These are phyloP conservation scores for Sparus aurata DNA, from an alignment of 2,797 vertebrate species.

Conservation along the genomic window DNA sequence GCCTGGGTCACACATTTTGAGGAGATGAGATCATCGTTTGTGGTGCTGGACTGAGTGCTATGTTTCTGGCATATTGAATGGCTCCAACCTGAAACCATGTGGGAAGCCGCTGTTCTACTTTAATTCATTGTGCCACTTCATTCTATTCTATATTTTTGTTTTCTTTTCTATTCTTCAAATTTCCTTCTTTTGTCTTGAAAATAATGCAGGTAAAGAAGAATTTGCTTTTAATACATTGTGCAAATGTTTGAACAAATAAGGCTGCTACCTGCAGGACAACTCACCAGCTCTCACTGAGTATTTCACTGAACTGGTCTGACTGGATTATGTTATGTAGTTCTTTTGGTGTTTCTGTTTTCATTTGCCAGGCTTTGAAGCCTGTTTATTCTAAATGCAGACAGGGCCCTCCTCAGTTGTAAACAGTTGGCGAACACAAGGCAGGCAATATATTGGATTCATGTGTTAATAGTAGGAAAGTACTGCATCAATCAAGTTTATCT, in stretches of 20 bases:
- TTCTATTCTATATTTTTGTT: neutral
- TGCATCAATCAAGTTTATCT: neutral
- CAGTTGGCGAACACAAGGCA: neutral
- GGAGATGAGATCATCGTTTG: conserved; percentile 76
- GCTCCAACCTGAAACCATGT: conserved; percentile 56
- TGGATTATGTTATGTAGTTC: conserved; percentile 61
- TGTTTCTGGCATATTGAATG: conserved; percentile 51
- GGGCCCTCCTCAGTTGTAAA: conserved; percentile 39
- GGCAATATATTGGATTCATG: neutral
- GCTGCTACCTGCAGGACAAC: conserved; percentile 15
- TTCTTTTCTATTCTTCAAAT: conserved; percentile 1
- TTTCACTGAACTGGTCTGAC: conserved; percentile 73
- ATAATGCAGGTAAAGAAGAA: conserved; percentile 8
- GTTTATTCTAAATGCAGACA: conserved; percentile 28
- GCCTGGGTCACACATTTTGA: conserved; percentile 73
- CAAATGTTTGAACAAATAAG: conserved; percentile 16
- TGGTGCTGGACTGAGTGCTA: conserved; percentile 43
- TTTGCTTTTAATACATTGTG: conserved; percentile 1
- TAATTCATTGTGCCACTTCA: neutral
- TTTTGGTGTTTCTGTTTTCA: conserved; percentile 44
- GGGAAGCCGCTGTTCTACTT: conserved; percentile 47
- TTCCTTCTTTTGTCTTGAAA: conserved; percentile 19
- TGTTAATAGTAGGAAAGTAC: neutral
- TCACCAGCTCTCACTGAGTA: conserved; percentile 16
- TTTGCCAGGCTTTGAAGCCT: conserved; percentile 36